phyloP scores from a whole-genome alignment of 2,113 vertebrate species.

The Tichodroma muraria region DNA sequence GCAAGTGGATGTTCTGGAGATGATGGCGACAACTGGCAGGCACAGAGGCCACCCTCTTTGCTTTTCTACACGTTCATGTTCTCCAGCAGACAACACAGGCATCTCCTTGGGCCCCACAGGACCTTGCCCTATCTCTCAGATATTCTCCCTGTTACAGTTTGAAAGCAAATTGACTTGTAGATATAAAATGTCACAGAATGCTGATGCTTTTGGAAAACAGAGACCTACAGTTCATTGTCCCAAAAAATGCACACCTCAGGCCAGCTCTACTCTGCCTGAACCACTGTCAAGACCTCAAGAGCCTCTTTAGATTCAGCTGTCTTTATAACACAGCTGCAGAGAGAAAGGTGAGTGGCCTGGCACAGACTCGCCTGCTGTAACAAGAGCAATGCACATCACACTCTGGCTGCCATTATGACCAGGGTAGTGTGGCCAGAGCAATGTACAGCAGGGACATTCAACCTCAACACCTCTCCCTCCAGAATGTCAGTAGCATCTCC shows the following conservation, averaged over 20 bases:
- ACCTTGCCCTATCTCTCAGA: not conserved
- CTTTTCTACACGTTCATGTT: rapidly evolving
- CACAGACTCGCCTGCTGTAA: not conserved
- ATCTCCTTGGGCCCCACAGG: not conserved
- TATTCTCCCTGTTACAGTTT: not conserved
- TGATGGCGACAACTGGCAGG: not conserved
- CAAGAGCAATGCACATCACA: rapidly evolving
- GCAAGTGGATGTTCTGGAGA: not conserved
- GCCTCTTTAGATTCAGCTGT: not conserved
- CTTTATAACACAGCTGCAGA: not conserved
- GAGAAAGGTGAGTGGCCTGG: not conserved
- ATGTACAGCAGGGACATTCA: not conserved
- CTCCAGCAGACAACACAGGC: not conserved
- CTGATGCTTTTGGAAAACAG: not conserved
- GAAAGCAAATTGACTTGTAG: not conserved
- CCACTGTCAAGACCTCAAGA: not conserved
- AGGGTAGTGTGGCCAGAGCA: not conserved
- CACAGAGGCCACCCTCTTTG: not conserved
- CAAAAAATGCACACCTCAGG: not conserved
- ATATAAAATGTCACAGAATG: not conserved
- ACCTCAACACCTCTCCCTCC: not conserved
- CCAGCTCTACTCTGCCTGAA: not conserved
- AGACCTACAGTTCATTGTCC: not conserved
- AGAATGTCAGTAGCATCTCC: not conserved
- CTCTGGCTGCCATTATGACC: not conserved